Evolutionary conservation across 2,113 vertebrate species (phyloP), one percentile per base, ranked within the genome.

Genomic region (Speoplatyrhinus poulsoni): DNA sequence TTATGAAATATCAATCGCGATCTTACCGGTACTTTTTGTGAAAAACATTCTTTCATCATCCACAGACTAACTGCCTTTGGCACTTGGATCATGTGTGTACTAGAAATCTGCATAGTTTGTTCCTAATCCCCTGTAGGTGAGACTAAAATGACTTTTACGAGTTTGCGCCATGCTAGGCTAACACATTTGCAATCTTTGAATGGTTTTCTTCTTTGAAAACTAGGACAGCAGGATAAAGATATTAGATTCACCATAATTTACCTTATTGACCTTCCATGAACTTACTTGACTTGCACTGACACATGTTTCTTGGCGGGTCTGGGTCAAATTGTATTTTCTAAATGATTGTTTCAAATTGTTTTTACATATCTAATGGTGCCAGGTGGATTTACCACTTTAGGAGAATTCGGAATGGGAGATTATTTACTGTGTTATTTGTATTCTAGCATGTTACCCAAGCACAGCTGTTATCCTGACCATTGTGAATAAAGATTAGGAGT

Each of bases 31-130:
- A 60, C 59, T 46, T 80, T 53, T 69, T 81, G 75, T 82, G 64
- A 86, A 75, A 72, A 67, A 83, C 62, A 75, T 82, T 66, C 50
- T 82, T 82, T 68, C 74, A 63, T 60, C 53, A 75, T 73, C 78
- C 80, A 26, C 59, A 79, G 65, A 65, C 48, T 67, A 63, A 58
- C 60, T 65, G 73, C 70, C 73, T 57, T 46, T 64, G 46, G 72
- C 56, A 26, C 54, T 60, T 67, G 67, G 46, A 78, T 60, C 36
- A 59, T 77, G 58, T 54, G 62, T 66, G 36, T 70, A 46, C 48
- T 58, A 46, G 26, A 49, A 69, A 52, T 46, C 56, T 75, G 26
- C 54, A 55, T 46, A 53, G 16, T n/a, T 12, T 69, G 19, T 65
- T 65, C 19, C 46, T 57, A 15, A 46, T 53, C 49, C 54, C 46